phyloP scores from a whole-genome alignment of 2,113 vertebrate genomes.

The Peromyscus leucopus region DNA sequence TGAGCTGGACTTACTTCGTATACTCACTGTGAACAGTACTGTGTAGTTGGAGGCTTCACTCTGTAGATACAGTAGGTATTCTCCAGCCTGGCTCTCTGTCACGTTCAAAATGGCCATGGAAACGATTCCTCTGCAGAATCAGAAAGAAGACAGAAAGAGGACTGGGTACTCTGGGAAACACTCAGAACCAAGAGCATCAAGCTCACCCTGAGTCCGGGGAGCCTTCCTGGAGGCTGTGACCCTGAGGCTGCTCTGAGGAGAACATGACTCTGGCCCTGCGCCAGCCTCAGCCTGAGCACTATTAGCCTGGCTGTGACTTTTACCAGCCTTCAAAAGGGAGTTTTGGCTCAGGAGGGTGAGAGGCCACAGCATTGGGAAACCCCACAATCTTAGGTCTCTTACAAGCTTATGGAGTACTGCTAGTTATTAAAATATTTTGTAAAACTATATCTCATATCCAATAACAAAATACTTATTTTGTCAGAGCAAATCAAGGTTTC shows the following conservation, averaged over 20 bases:
- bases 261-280: neutral
- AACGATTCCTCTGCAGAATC: constrained; percentile 80
- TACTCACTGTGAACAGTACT: constrained; percentile 86
- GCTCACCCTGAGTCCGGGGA: constrained; percentile 57
- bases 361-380: neutral
- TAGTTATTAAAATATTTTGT: neutral
- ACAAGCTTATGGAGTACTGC: neutral
- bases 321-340: neutral
- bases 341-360: neutral
- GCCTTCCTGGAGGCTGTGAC: neutral
- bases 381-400: neutral
- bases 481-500: neutral
- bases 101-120: constrained; percentile 85
- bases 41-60: constrained; percentile 81
- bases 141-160: constrained; percentile 81
- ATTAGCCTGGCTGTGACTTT: neutral
- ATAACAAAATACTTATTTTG: neutral
- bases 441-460: neutral
- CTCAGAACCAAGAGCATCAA: constrained; percentile 55
- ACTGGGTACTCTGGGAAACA: constrained; percentile 49
- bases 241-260: fast-evolving
- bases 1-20: constrained; percentile 86
- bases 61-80: constrained; percentile 87
- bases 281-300: neutral
- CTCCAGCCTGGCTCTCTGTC: constrained; percentile 88